Conservation (phyloP, 1,140 invertebrate species). For the Trichoplusia ni region DNA sequence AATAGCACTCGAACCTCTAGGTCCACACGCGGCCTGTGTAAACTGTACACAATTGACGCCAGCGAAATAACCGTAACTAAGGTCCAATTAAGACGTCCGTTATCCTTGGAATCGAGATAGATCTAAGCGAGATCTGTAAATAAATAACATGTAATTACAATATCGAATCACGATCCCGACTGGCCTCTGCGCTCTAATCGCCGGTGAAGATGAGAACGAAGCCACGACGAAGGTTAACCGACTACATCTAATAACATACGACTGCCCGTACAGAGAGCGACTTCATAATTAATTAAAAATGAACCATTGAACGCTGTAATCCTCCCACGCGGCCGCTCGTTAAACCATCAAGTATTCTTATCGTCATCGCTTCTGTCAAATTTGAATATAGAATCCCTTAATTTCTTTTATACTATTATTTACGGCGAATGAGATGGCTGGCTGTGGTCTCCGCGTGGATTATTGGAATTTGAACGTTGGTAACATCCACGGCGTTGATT, state of each 20-base stretch:
- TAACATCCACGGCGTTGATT: constrained; percentile 65
- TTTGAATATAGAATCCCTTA: constrained; percentile 68
- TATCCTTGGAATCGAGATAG: constrained; percentile 71
- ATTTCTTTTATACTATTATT: constrained; percentile 68
- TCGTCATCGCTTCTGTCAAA: constrained; percentile 73
- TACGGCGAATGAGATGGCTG: constrained; percentile 50
- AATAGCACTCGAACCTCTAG: constrained; percentile 70
- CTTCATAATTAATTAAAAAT: constrained; percentile 72
- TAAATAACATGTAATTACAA: constrained; percentile 75
- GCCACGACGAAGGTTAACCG: constrained; percentile 53
- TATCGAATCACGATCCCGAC: constrained; percentile 70
- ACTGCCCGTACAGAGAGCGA: constrained; percentile 44
- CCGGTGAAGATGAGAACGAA: constrained; percentile 62
- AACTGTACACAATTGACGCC: constrained; percentile 62
- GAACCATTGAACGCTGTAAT: constrained; percentile 61
- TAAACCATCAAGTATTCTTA: constrained; percentile 69
- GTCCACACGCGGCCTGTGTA: constrained; percentile 62
- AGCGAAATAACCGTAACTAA: constrained; percentile 64
- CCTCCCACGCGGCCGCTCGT: constrained; percentile 64
- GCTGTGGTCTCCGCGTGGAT: constrained; percentile 55
- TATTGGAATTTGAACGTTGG: constrained; percentile 70
- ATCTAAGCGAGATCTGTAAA: constrained; percentile 59
- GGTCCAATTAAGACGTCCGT: constrained; percentile 73
- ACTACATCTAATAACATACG: constrained; percentile 54
- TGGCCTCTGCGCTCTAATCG: constrained; percentile 62